Percentiles rank a stretch among this genome's conserved stretches.
phyloP scores from a whole-genome alignment of 1,140 invertebrate genomes.

The Achatina immaculata region DNA sequence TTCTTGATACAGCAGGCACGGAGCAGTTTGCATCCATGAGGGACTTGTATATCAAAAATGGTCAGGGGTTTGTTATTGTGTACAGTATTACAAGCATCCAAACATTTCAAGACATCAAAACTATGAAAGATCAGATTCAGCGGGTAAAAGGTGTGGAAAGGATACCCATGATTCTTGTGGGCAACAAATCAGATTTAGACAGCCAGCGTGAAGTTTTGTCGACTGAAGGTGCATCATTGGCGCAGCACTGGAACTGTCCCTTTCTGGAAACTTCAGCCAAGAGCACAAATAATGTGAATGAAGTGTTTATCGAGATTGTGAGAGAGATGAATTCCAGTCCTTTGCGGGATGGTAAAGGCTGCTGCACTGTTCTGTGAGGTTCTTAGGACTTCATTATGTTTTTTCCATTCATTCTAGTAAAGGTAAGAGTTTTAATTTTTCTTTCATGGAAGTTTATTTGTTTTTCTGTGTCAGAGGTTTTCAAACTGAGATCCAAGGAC shows the following conservation, averaged over 20 bases:
- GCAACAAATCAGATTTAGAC: conserved; percentile 96
- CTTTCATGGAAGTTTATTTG: too few species aligned
- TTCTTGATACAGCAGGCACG: conserved; percentile 98
- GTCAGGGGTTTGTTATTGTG: conserved; percentile 94
- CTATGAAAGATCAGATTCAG: conserved; percentile 96
- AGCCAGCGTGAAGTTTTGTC: conserved; percentile 87
- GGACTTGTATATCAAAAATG: conserved; percentile 76
- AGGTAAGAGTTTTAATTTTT: too few species aligned
- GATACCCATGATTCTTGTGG: conserved; percentile 85
- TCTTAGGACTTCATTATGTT: conserved; percentile 80
- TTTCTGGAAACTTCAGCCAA: conserved; percentile 99
- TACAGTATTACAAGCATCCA: conserved; percentile 94
- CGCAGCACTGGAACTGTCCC: conserved; percentile 94
- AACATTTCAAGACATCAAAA: conserved; percentile 97
- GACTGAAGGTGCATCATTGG: conserved; percentile 83
- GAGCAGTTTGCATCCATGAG: conserved; percentile 76
- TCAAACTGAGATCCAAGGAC: too few species aligned
- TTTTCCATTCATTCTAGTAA: conserved; percentile 6
- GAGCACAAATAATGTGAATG: conserved; percentile 97
- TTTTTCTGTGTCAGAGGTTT: too few species aligned
- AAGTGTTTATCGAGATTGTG: conserved; percentile 99
- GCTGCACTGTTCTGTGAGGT: conserved; percentile 56
- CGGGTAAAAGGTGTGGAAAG: conserved; percentile 88
- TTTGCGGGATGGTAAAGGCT: conserved; percentile 60
- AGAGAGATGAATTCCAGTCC: conserved; percentile 91